Conservation (phyloP, 2,888 invertebrate species). For the Strigamia transsilvanica region DNA sequence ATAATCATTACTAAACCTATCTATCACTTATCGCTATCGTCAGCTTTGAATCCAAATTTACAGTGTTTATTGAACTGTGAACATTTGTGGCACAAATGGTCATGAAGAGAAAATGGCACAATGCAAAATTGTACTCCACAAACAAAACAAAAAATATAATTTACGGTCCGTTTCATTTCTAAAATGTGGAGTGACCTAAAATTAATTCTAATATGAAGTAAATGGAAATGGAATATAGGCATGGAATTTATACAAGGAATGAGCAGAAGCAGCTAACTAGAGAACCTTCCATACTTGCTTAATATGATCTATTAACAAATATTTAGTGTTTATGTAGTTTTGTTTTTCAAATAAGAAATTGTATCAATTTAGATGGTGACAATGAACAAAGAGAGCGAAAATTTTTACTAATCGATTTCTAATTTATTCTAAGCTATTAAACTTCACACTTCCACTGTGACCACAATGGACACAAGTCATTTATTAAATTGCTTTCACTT, state of each 20-base stretch:
- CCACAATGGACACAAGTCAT: not conserved
- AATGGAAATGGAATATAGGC: constrained; percentile 8
- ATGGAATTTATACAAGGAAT: constrained; percentile 3
- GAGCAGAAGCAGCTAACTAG: not conserved
- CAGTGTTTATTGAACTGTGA: constrained; percentile 8
- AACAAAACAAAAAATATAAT: not conserved
- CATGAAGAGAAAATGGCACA: constrained; percentile 3
- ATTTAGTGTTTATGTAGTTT: not conserved
- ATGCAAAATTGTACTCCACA: not conserved
- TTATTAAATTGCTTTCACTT: not conserved
- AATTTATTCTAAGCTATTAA: constrained; percentile 1
- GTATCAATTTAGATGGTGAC: not conserved
- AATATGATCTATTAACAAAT: constrained; percentile 3
- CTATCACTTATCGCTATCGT: not conserved
- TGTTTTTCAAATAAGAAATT: not conserved
- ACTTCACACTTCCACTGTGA: not conserved
- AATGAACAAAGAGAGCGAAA: constrained; percentile 8
- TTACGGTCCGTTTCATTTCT: constrained; percentile 3
- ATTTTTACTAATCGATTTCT: not conserved
- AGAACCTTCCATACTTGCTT: not conserved
- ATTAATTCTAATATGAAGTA: not conserved
- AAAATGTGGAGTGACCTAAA: constrained; percentile 1
- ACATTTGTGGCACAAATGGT: constrained; percentile 8
- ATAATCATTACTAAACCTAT: not conserved
- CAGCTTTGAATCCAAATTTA: not conserved